Conservation (phyloP, 2,888 invertebrate genomes). For the Eristalinus sepulchralis region DNA sequence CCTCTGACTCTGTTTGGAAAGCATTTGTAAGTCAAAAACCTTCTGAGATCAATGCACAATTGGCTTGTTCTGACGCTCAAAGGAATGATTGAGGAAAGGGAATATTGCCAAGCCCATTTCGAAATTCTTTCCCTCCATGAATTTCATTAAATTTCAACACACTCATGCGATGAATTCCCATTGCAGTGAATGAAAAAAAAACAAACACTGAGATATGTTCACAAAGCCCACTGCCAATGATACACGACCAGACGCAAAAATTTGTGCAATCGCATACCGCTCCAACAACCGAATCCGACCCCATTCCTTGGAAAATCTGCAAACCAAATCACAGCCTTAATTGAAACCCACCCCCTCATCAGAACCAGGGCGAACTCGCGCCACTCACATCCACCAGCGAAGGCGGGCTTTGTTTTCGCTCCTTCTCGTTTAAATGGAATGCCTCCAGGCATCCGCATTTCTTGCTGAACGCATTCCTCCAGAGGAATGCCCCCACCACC, state of each 20-base stretch:
- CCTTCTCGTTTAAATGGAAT: neutral
- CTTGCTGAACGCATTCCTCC: neutral
- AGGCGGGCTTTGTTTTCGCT: neutral
- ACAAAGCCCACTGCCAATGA: neutral
- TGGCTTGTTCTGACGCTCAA: too few relatives aligned
- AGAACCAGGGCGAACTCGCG: neutral
- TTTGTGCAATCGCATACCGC: neutral
- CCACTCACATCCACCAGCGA: neutral
- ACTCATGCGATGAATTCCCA: neutral
- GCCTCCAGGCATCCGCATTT: slow-evolving; percentile 5
- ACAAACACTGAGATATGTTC: neutral
- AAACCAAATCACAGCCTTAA: slow-evolving; percentile 4
- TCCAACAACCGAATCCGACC: neutral
- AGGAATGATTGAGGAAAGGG: too few relatives aligned
- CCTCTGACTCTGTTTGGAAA: too few relatives aligned
- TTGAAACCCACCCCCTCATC: slow-evolving; percentile 6
- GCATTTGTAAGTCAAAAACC: too few relatives aligned
- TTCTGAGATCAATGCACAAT: too few relatives aligned
- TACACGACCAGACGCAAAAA: neutral
- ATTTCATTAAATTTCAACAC: neutral
- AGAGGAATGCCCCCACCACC: neutral
- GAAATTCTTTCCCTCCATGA: too few relatives aligned
- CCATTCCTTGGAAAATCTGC: neutral
- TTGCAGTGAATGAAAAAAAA: too few relatives aligned
- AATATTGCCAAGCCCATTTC: too few relatives aligned